Evolutionary conservation across 2,888 invertebrate species (phyloP), one percentile per base, ranked within the genome.

Genomic region (Argyresthia goedartella): DNA sequence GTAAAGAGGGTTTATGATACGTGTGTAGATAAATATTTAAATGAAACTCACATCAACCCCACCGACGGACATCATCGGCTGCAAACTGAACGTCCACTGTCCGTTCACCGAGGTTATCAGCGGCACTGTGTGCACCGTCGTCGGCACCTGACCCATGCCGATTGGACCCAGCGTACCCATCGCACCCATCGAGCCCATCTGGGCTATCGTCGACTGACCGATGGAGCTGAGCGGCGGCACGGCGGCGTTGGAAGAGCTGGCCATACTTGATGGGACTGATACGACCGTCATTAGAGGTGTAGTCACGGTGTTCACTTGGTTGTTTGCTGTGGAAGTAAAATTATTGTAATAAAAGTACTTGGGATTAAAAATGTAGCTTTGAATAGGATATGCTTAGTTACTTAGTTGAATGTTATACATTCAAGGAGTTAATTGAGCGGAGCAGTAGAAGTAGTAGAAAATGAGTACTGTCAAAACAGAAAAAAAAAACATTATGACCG

Each of bases 51-150:
- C 82, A 57, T 84, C 80, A 9, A 74, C 58, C 10, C 72, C 73
- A 0, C 84, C 84, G 1, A 86, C 81, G 0, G 85, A 82, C 81
- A 85, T 81, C 49, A 85, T 70, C 0, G 86, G 84, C 59, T 84
- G 85, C 52, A 85, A 61, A 55, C 84, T 81, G 61, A 85, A 79
- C 57, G 81, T 81, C 84, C 85, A 85, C 58, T 86, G 85, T 8
- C 86, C 86, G 44, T 86, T 86, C 53, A 86, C 76, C 0, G 84
- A 77, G 0, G 84, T 81, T 57, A 86, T 75, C 46, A 85, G 58
- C 1, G 85, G 86, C 55, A 85, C 76, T 0, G 81, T 81, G 55
- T 81, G 82, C 1, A 84, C 78, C 0, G 69, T 69, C 1, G 78
- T 63, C 36, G 72, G 63, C 51, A 73, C 65, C 44, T 69, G 69